phyloP scores from a whole-genome alignment of 2,797 vertebrate genomes.

The Hipposideros larvatus region DNA sequence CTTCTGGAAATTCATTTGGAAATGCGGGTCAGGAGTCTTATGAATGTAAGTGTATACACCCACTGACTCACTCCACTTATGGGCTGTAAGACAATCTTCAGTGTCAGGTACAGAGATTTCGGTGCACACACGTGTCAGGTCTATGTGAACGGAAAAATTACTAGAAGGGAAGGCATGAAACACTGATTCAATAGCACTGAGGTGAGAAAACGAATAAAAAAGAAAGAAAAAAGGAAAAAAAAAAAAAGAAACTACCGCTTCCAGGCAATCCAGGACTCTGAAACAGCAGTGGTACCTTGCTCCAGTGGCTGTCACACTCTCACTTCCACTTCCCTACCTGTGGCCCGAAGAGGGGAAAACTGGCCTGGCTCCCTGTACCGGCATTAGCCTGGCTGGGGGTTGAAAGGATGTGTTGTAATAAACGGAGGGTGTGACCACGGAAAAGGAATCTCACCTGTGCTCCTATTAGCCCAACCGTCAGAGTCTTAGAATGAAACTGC shows the following conservation, averaged over 20 bases:
- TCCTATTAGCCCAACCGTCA: accelerated
- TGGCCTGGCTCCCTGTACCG: background rate
- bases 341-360: background rate
- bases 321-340: accelerated
- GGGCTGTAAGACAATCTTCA: too few relatives aligned
- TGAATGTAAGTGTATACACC: accelerated
- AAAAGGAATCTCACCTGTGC: accelerated
- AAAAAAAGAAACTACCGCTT: accelerated
- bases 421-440: accelerated
- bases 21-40: background rate
- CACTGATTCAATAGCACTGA: background rate
- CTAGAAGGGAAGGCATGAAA: background rate
- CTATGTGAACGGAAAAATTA: accelerated
- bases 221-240: background rate
- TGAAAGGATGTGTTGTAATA: background rate
- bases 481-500: background rate
- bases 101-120: background rate
- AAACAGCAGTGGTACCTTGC: background rate
- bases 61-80: background rate
- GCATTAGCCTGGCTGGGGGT: accelerated
- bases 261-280: too few relatives aligned
- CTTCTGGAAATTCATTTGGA: background rate
- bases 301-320: accelerated
- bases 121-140: too few relatives aligned
- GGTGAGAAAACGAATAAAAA: background rate